Evolutionary conservation across 2,888 invertebrate genomes (phyloP).

Genomic region (Resseliella maxima): DNA sequence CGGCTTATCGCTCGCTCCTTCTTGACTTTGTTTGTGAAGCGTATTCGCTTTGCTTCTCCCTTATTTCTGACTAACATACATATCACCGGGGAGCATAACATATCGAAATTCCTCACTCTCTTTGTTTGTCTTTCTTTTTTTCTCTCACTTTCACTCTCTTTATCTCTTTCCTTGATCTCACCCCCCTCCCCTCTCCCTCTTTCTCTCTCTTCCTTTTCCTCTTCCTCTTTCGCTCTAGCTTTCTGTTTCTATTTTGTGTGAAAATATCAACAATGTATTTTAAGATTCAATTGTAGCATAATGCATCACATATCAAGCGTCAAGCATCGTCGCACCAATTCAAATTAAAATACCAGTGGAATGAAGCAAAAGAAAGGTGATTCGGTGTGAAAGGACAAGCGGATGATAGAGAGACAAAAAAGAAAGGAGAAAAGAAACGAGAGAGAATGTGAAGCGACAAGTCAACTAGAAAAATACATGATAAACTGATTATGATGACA

Average conservation of each 20-base stretch:
- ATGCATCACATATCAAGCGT: conserved; percentile 27
- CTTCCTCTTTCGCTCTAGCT: neutral
- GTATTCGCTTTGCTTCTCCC: no score
- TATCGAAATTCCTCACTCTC: no score
- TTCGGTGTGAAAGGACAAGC: neutral
- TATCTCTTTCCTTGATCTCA: no score
- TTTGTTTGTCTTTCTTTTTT: no score
- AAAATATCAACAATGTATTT: conserved; percentile 41
- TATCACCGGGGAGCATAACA: no score
- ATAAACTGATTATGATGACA: neutral
- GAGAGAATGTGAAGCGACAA: no score
- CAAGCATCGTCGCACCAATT: neutral
- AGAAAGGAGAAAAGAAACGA: neutral
- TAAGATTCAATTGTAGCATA: conserved; percentile 10
- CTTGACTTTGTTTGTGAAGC: conserved; percentile 10
- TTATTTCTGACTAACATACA: no score
- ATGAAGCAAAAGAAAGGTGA: neutral
- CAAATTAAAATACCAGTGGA: neutral
- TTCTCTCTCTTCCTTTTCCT: neutral
- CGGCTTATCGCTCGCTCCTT: conserved; percentile 8
- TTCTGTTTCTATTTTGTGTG: neutral
- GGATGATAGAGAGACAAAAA: no score
- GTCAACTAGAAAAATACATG: neutral
- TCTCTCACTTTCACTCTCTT: no score
- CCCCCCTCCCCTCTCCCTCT: no score